These are phyloP conservation scores for Watsonalla binaria DNA, from an alignment of 2,888 invertebrate genomes.

Conservation along the genomic window DNA sequence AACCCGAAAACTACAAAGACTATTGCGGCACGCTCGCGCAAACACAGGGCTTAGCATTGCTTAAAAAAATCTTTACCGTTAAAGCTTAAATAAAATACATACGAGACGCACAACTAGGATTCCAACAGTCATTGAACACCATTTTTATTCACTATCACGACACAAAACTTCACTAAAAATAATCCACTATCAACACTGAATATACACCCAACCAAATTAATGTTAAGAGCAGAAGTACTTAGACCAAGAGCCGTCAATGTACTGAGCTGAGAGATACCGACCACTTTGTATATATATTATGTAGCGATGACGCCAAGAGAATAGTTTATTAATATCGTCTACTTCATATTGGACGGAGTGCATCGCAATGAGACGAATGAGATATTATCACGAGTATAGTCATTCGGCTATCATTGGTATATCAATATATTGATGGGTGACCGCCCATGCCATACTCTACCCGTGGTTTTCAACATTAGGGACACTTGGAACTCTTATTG, in stretches of 20 bases:
- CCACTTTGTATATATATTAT: not conserved
- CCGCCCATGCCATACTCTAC: too few species aligned
- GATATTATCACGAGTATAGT: not conserved
- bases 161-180: conserved; percentile 4
- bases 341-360: conserved; percentile 37
- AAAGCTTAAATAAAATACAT: conserved; percentile 24
- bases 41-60: not conserved
- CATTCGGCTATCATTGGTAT: too few species aligned
- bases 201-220: too few species aligned
- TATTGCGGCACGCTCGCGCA: too few species aligned
- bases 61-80: not conserved
- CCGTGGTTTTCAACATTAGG: too few species aligned
- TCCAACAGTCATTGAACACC: conserved; percentile 69
- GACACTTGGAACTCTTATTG: too few species aligned
- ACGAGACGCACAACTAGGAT: conserved; percentile 45
- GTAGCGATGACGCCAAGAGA: conserved; percentile 25
- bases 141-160: conserved; percentile 24
- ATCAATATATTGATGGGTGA: too few species aligned
- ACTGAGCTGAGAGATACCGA: conserved; percentile 7
- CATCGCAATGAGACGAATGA: conserved; percentile 10
- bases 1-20: too few species aligned
- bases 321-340: conserved; percentile 56
- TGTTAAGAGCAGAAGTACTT: not conserved
- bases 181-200: too few species aligned
- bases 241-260: conserved; percentile 9